Base-by-base conservation (phyloP, 2,797 vertebrate genomes). In the Arremon brunneinucha region DNA sequence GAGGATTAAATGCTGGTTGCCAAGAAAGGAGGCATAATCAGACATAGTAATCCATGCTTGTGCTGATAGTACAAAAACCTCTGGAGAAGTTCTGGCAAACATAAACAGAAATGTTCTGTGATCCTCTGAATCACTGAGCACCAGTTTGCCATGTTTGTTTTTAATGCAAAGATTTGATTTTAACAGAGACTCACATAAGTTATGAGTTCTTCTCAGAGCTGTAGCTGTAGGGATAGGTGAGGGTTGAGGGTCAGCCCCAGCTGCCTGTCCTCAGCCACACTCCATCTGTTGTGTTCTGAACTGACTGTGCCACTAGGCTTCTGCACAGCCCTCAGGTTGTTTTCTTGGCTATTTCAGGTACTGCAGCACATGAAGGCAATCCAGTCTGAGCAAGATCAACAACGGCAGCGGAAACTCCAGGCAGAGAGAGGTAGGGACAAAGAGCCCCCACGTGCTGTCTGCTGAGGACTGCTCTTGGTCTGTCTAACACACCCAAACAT, bases 361-460 rank as follows among this genome's bases (percentile, higher is more conserved):
- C 97, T 99, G 89, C 98, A 99, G 96, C 98, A 99, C 96, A 99
- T 99, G 99, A 99, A 97, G 94, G 97, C 82, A 0, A 86, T 99
- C 83, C 99, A 99, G 94, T 98, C 98, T 0, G 98, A 99, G 75
- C 98, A 98, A 16, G 99, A 99, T 81, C 98, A 97, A 3, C 98
- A 98, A 35, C 97, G 97, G 95, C 99, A 99, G 90, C 98, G 98
- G 57, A 98, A 98, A 34, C 98, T 99, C 64, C 96, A 99, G 63
- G 98, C 97, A 87, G 99, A 99, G 93, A 98, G 98, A 98, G 99
- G 99, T 99, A 76, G 53, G 97, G 85, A 43, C 63, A 27, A 14
- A 18, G 22, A 89, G 28, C 50, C 28, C 30, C 35, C 18, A 5
- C 0, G 0, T n/a, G 17, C 57, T 67, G 24, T 35, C 43, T 53